Conservation (phyloP, 2,888 invertebrate species). For the Thera britannica region DNA sequence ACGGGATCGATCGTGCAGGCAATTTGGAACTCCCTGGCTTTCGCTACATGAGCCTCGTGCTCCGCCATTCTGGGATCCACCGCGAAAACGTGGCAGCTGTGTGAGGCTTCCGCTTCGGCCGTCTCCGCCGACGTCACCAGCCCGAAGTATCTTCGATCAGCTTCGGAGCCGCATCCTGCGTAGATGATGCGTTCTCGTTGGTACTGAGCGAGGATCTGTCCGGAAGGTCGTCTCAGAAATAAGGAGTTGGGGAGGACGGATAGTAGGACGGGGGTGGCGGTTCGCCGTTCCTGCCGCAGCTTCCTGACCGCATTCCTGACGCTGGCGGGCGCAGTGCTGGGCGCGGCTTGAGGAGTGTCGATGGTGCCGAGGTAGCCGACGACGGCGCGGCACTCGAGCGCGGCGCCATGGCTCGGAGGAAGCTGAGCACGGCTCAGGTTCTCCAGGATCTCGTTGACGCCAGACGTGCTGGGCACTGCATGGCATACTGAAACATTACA, state of each 20-base stretch:
- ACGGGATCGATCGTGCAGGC: slow-evolving; percentile 92
- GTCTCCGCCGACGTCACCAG: slow-evolving; percentile 93
- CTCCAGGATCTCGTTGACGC: slow-evolving; percentile 75
- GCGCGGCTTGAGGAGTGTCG: slow-evolving; percentile 95
- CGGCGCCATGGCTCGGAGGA: slow-evolving; percentile 70
- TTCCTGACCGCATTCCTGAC: slow-evolving; percentile 95
- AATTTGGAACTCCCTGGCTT: slow-evolving; percentile 93
- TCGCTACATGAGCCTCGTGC: slow-evolving; percentile 91
- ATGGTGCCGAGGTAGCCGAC: slow-evolving; percentile 98
- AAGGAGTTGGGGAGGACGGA: slow-evolving; percentile 92
- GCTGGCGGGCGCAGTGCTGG: slow-evolving; percentile 90
- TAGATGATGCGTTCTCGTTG: slow-evolving; percentile 94
- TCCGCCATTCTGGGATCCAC: slow-evolving; percentile 94
- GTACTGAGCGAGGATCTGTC: slow-evolving; percentile 93
- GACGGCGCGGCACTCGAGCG: slow-evolving; percentile 92
- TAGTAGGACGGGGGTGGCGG: slow-evolving; percentile 93
- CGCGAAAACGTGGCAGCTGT: slow-evolving; percentile 97
- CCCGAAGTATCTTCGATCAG: slow-evolving; percentile 96
- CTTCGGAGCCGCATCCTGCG: slow-evolving; percentile 95
- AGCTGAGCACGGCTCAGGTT: slow-evolving; percentile 72
- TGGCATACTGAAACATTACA: slow-evolving; percentile 67
- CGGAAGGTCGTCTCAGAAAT: slow-evolving; percentile 91
- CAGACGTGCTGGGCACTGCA: slow-evolving; percentile 72
- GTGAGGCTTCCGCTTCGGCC: slow-evolving; percentile 85
- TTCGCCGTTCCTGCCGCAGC: slow-evolving; percentile 94